phyloP scores from a whole-genome alignment of 2,113 vertebrate species.

The Podiceps cristatus region DNA sequence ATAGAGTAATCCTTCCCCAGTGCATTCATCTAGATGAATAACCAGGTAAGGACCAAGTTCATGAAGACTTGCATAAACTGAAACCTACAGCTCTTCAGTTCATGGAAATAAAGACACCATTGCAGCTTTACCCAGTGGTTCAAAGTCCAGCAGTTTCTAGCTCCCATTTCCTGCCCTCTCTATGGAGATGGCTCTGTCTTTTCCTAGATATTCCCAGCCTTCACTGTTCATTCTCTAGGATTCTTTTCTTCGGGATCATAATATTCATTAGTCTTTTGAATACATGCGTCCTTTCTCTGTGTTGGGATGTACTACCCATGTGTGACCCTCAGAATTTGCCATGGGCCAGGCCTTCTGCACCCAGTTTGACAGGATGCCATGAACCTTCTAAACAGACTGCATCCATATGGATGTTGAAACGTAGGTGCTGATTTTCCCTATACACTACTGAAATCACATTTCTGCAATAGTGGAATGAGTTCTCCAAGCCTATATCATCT shows the following conservation, averaged over 20 bases:
- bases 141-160: neutral
- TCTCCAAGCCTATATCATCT: neutral
- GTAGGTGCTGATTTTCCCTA: neutral
- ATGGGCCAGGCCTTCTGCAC: neutral
- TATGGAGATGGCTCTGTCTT: neutral
- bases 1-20: neutral
- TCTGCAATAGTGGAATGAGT: neutral
- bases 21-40: neutral
- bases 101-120: neutral
- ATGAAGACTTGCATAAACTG: neutral
- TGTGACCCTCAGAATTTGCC: neutral
- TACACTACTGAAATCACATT: neutral
- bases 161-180: neutral
- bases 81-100: neutral
- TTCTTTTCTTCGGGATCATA: neutral
- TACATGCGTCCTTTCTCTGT: neutral
- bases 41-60: neutral
- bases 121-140: neutral
- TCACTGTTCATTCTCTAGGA: neutral
- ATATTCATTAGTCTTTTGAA: neutral
- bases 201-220: neutral
- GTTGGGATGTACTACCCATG: neutral
- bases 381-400: neutral
- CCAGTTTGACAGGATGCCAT: neutral
- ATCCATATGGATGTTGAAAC: neutral